phyloP scores from a whole-genome alignment of 2,113 vertebrate species.

The Promerops cafer region DNA sequence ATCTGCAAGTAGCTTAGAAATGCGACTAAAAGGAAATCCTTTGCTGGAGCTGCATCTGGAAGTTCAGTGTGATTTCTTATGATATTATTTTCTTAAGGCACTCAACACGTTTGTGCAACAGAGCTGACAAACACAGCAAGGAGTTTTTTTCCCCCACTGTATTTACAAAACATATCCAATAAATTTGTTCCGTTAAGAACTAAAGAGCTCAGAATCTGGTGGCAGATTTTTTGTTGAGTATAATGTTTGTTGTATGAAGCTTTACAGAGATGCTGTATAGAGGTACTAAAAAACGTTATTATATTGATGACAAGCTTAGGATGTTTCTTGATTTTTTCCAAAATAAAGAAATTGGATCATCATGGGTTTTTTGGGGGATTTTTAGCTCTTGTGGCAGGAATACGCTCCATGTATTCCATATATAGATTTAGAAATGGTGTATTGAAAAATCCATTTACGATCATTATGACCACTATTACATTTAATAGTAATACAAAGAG shows the following conservation, averaged over 20 bases:
- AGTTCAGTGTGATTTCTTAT: background rate
- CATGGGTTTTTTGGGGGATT: rapidly evolving
- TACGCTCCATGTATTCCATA: background rate
- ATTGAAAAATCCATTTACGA: background rate
- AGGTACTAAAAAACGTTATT: background rate
- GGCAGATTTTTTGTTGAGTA: background rate
- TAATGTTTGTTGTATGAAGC: background rate
- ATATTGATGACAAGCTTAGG: background rate
- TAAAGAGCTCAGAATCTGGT: background rate
- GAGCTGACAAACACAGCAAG: background rate
- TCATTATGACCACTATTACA: background rate
- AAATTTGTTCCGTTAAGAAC: background rate
- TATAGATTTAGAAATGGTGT: background rate
- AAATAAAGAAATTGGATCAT: background rate
- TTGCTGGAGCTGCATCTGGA: background rate
- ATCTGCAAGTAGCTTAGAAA: background rate
- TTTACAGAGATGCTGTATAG: background rate
- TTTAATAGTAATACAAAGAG: background rate
- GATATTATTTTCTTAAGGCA: background rate
- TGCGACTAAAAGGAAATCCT: background rate
- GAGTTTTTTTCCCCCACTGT: rapidly evolving
- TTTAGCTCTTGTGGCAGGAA: background rate
- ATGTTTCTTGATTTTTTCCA: background rate
- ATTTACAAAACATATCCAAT: background rate
- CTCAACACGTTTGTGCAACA: background rate